These are phyloP conservation scores for Syrphus vitripennis DNA, from an alignment of 2,888 invertebrate genomes.

Conservation along the genomic window DNA sequence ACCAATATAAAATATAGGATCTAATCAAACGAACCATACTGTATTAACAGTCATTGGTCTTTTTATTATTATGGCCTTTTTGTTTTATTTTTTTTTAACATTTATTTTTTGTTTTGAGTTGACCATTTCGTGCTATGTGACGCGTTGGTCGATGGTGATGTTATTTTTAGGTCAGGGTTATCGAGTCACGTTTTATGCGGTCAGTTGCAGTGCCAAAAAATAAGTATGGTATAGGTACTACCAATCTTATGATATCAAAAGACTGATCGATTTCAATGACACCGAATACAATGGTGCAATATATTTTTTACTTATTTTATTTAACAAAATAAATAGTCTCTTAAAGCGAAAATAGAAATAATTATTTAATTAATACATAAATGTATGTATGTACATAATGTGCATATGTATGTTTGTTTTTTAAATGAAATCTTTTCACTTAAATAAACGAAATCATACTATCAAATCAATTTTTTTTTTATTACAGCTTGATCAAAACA, in stretches of 20 bases:
- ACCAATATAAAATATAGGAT: not conserved
- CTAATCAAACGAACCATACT: not conserved
- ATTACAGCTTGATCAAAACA: no score
- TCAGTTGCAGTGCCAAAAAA: conserved; percentile 62
- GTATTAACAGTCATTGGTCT: conserved; percentile 20
- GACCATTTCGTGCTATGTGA: conserved; percentile 7
- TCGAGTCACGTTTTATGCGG: conserved; percentile 61
- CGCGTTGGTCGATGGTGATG: conserved; percentile 15
- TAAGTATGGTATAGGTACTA: not conserved
- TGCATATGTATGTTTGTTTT: no score
- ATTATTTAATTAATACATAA: no score
- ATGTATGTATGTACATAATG: no score
- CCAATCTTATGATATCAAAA: not conserved
- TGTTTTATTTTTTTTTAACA: not conserved
- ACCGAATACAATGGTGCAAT: conserved; percentile 6
- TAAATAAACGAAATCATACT: no score
- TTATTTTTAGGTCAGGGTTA: conserved; percentile 69
- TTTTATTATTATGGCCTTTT: conserved; percentile 10
- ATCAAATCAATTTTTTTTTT: no score
- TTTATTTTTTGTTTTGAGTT: not conserved
- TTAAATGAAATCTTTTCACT: no score
- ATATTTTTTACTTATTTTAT: not conserved
- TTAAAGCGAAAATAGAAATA: not conserved
- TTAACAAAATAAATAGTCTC: not conserved
- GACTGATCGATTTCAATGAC: not conserved